Base-by-base conservation (phyloP, 2,888 invertebrate genomes). In the Drosophila mulleri region DNA sequence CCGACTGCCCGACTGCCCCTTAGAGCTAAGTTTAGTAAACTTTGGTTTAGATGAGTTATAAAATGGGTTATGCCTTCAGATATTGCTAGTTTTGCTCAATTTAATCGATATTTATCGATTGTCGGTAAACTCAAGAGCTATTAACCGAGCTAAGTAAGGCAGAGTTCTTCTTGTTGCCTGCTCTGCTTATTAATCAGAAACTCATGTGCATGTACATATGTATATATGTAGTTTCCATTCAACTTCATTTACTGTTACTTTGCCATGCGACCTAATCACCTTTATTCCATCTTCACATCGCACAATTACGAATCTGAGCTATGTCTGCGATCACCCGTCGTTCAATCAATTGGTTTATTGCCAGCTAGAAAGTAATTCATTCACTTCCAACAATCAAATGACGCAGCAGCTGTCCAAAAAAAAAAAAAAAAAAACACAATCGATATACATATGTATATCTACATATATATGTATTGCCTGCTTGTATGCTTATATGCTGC, bases 351-450 rank as follows among this genome's bases (percentile, higher is more conserved):
- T 62, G 50, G 52, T 62, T 35, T 57, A 50, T 47, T 45, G 56
- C 18, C 45, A 56, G 56, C 47, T 80, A 60, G 76, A 76, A 80
- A 76, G 76, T 70, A 65, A 75, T 53, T 70, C 58, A 56, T 54
- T 62, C 48, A 54, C 45, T 39, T 41, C 12, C 35, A 54, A 56
- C 62, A 70, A 52, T 45, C 44, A 57, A 45, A 47, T 62, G 58
- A 78, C 56, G 63, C 67, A 67, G 58, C 48, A n/a, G 54, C 42
- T 18, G 41, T 26, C 65, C n/a, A 37, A 67, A 64, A 48, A 18
- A 20, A 9, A 35, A n/a, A n/a, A n/a, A 9, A 37, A 52, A 62
- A 41, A 18, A 16, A 11, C 9, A 53, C 32, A 50, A 50, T 50
- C 35, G 50, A 50, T 23, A 23, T 8, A 20, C 23, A 53, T 37